These are phyloP conservation scores for Rhingia rostrata DNA, from an alignment of 2,888 invertebrate genomes.

Conservation along the genomic window DNA sequence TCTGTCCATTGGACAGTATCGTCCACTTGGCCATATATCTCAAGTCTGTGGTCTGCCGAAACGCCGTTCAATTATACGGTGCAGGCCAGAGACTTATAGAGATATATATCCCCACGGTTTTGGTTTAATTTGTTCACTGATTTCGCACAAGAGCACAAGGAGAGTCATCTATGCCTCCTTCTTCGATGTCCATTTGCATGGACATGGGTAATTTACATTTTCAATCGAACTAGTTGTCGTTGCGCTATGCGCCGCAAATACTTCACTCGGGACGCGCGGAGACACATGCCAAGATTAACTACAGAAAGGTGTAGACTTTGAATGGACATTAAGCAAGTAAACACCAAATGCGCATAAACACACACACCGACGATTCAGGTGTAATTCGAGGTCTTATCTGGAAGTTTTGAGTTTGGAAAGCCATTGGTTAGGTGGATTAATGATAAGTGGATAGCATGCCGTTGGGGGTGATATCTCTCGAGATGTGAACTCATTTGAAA, in stretches of 20 bases:
- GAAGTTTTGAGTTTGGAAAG: constrained; percentile 33
- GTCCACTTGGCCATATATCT: constrained; percentile 68
- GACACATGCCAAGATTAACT: constrained; percentile 64
- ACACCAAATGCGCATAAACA: constrained; percentile 47
- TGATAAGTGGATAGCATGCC: constrained; percentile 43
- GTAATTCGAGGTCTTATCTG: constrained; percentile 61
- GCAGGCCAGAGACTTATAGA: constrained; percentile 33
- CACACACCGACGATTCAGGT: constrained; percentile 50
- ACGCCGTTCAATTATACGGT: constrained; percentile 59
- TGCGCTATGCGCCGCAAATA: constrained; percentile 32
- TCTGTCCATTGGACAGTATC: constrained; percentile 58
- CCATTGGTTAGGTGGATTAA: constrained; percentile 36
- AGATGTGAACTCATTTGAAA: constrained; percentile 44
- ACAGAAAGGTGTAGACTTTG: constrained; percentile 52
- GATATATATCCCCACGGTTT: constrained; percentile 19
- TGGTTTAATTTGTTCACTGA: constrained; percentile 65
- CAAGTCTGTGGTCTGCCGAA: constrained; percentile 47
- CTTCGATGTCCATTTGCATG: constrained; percentile 8
- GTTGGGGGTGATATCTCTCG: constrained; percentile 27
- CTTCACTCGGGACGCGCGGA: constrained; percentile 13
- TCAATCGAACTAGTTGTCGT: constrained; percentile 48
- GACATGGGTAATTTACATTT: constrained; percentile 51
- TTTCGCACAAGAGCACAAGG: constrained; percentile 31
- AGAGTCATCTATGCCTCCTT: not conserved
- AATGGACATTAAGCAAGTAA: constrained; percentile 61